Conservation (phyloP, 2,113 vertebrate species). For the Tor tambroides region DNA sequence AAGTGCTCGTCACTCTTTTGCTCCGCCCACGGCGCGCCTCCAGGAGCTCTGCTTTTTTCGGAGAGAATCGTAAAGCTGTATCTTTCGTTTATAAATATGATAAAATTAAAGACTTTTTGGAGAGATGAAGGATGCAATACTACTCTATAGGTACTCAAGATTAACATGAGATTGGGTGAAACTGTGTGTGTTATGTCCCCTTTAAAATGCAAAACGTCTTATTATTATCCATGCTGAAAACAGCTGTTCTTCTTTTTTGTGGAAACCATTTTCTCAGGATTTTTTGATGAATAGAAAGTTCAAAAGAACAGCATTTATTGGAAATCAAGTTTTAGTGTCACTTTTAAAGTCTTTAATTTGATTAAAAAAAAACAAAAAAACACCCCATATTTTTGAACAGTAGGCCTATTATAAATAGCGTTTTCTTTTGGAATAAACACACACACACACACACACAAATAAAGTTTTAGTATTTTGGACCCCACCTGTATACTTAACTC, state of each 20-base stretch:
- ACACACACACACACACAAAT: no score
- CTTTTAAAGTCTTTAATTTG: neutral
- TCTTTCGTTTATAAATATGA: no score
- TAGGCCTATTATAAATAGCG: neutral
- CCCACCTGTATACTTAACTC: neutral
- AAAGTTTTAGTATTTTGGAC: neutral
- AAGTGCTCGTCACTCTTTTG: no score
- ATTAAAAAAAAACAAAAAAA: neutral
- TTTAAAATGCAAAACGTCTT: neutral
- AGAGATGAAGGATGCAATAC: no score
- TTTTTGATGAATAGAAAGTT: neutral
- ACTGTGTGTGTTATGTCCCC: no score
- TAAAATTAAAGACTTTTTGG: no score
- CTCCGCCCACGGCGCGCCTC: no score
- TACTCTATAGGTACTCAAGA: no score
- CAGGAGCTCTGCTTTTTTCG: no score
- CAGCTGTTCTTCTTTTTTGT: neutral
- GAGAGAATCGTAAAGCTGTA: no score
- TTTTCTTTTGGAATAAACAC: neutral
- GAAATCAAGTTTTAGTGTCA: neutral
- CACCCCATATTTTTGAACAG: neutral
- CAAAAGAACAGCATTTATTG: neutral
- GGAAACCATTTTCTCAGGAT: neutral
- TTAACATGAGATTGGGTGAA: no score
- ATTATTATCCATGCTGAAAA: neutral